These are phyloP conservation scores for Ficedula albicollis DNA, from an alignment of 2,797 vertebrate species.

Conservation along the genomic window DNA sequence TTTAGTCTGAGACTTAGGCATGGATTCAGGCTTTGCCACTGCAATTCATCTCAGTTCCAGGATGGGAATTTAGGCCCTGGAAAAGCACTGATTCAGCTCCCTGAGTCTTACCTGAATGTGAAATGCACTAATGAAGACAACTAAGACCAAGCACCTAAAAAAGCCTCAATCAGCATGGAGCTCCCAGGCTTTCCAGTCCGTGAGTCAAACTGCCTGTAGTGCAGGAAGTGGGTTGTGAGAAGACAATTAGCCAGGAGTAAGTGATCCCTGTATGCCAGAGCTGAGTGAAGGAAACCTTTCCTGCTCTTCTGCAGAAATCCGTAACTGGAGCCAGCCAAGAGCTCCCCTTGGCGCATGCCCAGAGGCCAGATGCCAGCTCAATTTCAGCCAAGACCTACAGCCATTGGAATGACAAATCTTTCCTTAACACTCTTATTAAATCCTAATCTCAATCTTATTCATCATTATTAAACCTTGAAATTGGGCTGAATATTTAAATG, in stretches of 20 bases:
- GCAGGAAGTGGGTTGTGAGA: not conserved
- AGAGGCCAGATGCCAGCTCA: conserved; percentile 55
- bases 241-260: not conserved
- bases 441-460: conserved; percentile 78
- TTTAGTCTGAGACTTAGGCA: not conserved
- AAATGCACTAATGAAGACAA: not conserved
- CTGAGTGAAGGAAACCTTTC: not conserved
- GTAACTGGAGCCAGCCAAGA: not conserved
- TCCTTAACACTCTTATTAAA: conserved; percentile 77
- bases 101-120: not conserved
- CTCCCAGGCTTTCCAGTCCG: not conserved
- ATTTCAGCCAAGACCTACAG: conserved; percentile 65
- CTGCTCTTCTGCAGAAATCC: not conserved
- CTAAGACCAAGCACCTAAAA: not conserved
- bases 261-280: not conserved
- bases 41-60: not conserved
- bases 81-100: not conserved
- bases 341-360: not conserved
- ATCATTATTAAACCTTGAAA: conserved; percentile 78
- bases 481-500: conserved; percentile 77
- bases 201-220: not conserved
- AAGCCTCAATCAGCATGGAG: fast-evolving
- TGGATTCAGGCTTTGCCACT: not conserved
- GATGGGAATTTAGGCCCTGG: not conserved
- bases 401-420: conserved; percentile 75